These are phyloP conservation scores for Aulostomus chinensis DNA, from an alignment of 2,797 vertebrate species.

Conservation along the genomic window DNA sequence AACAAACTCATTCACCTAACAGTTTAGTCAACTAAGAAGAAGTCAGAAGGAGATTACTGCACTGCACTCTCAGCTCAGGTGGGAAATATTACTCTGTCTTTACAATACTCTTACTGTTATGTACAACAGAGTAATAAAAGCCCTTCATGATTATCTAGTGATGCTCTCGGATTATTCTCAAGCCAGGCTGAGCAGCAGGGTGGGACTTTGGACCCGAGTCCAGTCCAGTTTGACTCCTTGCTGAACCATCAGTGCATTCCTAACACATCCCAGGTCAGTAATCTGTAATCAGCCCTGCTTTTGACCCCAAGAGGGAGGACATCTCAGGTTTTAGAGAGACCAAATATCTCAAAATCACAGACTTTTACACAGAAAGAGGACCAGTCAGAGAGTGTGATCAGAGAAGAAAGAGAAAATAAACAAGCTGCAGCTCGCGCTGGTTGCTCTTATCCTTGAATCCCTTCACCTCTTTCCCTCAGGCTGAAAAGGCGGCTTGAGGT, in stretches of 20 bases:
- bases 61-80: too few relatives aligned
- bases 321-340: slow-evolving; percentile 9
- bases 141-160: neutral
- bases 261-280: slow-evolving; percentile 20
- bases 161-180: slow-evolving; percentile 17
- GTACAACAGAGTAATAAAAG: neutral
- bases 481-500: slow-evolving; percentile 71
- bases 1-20: too few relatives aligned
- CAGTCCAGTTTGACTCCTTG: slow-evolving; percentile 18
- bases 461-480: slow-evolving; percentile 57
- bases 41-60: too few relatives aligned
- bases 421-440: slow-evolving; percentile 25
- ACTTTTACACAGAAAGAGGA: slow-evolving; percentile 21
- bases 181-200: slow-evolving; percentile 11
- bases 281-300: slow-evolving; percentile 12
- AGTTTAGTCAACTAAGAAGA: too few relatives aligned
- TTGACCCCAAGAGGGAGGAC: slow-evolving; percentile 13
- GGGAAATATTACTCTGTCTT: neutral
- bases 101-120: neutral
- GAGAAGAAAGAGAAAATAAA: slow-evolving; percentile 42
- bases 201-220: slow-evolving; percentile 9
- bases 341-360: slow-evolving; percentile 21
- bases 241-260: slow-evolving; percentile 26
- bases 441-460: slow-evolving; percentile 61
- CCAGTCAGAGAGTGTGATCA: slow-evolving; percentile 39